These are phyloP conservation scores for Pegea sp. DNA, from an alignment of 23 tunicate species.

Conservation along the genomic window DNA sequence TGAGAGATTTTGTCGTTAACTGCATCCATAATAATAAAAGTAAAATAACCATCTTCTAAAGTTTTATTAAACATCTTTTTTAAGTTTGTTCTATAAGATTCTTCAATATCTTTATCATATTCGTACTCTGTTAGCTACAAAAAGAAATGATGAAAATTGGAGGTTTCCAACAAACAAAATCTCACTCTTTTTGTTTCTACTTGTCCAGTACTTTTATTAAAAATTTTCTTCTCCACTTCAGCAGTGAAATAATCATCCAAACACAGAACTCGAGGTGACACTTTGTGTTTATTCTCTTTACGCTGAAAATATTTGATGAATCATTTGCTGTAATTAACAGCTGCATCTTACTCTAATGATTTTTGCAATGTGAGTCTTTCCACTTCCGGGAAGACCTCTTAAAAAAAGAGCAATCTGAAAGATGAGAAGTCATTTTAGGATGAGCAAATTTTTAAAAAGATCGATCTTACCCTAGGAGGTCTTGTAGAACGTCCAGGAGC, in stretches of 20 bases:
- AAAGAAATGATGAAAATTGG: background rate
- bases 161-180: background rate
- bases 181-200: constrained; percentile 20
- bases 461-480: no score
- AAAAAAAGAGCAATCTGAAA: constrained; percentile 69
- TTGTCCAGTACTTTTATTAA: constrained; percentile 37
- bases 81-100: constrained; percentile 32
- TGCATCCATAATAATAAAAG: constrained; percentile 47
- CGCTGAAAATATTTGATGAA: constrained; percentile 22
- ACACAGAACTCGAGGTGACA: constrained; percentile 45
- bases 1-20: constrained; percentile 44
- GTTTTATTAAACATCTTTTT: constrained; percentile 53
- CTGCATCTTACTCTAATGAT: constrained; percentile 64
- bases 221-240: constrained; percentile 45
- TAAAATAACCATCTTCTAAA: constrained; percentile 54
- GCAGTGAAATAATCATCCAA: constrained; percentile 84
- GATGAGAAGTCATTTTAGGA: background rate
- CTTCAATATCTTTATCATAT: constrained; percentile 61
- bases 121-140: constrained; percentile 60
- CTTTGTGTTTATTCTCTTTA: constrained; percentile 24
- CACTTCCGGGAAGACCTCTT: constrained; percentile 77
- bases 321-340: no score
- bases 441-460: no score
- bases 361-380: constrained; percentile 72
- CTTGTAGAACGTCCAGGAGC: no score